Conservation (phyloP, 2,888 invertebrate species). For the Pachycephus smyrnensis region DNA sequence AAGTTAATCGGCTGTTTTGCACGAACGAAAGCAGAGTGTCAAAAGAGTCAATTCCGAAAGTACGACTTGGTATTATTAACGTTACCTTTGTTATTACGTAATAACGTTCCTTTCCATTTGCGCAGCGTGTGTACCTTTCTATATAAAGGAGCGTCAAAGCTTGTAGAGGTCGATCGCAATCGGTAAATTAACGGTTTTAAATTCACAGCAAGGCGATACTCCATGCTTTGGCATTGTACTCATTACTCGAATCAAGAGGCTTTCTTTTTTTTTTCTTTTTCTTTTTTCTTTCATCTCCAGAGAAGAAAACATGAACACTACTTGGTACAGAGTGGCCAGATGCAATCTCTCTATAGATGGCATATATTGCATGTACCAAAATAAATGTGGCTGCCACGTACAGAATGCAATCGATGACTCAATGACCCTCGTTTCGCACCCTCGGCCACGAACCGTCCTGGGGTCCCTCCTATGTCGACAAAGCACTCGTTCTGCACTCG, state of each 20-base stretch:
- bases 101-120: not conserved
- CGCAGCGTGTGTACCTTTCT: not conserved
- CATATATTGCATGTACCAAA: not conserved
- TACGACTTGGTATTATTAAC: not conserved
- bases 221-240: not conserved
- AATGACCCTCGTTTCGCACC: slow-evolving; percentile 1
- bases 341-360: not conserved
- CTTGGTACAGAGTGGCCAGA: not conserved
- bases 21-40: not conserved
- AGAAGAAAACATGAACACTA: not conserved
- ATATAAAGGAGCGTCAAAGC: not conserved
- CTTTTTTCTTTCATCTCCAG: not conserved
- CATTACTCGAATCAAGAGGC: not conserved
- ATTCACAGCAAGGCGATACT: not conserved
- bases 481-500: not conserved
- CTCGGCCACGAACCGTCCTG: not conserved
- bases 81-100: not conserved
- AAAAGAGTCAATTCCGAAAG: not conserved
- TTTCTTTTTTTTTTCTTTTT: not conserved
- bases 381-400: not conserved
- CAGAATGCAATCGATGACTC: not conserved
- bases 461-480: not conserved
- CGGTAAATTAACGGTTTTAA: not conserved
- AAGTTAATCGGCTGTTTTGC: not conserved
- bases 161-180: not conserved